These are phyloP conservation scores for Psylliodes chrysocephalus DNA, from an alignment of 2,888 invertebrate genomes.

Conservation along the genomic window DNA sequence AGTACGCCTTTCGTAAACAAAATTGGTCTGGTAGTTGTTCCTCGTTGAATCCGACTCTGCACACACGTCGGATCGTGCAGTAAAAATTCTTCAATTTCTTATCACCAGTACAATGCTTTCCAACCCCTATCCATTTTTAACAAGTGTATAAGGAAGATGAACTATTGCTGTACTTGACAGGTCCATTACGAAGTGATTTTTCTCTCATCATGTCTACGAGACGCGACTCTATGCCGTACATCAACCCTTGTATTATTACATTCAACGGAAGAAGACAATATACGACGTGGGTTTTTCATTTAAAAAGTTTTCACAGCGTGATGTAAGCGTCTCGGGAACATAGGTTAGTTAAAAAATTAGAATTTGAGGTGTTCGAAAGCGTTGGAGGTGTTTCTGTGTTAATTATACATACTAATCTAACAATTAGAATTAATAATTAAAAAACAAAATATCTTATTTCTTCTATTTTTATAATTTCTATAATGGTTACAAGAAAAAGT, in stretches of 20 bases:
- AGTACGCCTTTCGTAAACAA: too few species aligned
- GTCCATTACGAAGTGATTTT: slow-evolving; percentile 36
- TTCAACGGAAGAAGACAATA: slow-evolving; percentile 2
- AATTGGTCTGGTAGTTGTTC: too few species aligned
- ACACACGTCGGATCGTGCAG: not conserved
- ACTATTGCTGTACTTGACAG: slow-evolving; percentile 39
- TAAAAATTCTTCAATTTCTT: slow-evolving; percentile 24
- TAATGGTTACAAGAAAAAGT: too few species aligned
- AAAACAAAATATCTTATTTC: too few species aligned
- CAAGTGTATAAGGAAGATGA: slow-evolving; percentile 27
- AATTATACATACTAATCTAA: too few species aligned
- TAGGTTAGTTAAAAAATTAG: too few species aligned
- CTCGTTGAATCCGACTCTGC: not conserved
- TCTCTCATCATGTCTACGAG: slow-evolving; percentile 6
- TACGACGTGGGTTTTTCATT: not conserved
- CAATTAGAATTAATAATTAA: too few species aligned
- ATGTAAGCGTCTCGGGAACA: too few species aligned
- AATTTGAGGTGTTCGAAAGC: too few species aligned
- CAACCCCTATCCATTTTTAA: slow-evolving; percentile 26
- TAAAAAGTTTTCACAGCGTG: not conserved
- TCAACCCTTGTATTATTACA: not conserved
- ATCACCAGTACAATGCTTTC: slow-evolving; percentile 23
- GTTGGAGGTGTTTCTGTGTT: too few species aligned
- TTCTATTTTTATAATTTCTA: too few species aligned
- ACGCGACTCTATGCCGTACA: not conserved